A percentile compares a stretch with the other conserved stretches of the same genome.
Evolutionary conservation across 2,113 vertebrate species (phyloP).

Genomic region (Promerops cafer): DNA sequence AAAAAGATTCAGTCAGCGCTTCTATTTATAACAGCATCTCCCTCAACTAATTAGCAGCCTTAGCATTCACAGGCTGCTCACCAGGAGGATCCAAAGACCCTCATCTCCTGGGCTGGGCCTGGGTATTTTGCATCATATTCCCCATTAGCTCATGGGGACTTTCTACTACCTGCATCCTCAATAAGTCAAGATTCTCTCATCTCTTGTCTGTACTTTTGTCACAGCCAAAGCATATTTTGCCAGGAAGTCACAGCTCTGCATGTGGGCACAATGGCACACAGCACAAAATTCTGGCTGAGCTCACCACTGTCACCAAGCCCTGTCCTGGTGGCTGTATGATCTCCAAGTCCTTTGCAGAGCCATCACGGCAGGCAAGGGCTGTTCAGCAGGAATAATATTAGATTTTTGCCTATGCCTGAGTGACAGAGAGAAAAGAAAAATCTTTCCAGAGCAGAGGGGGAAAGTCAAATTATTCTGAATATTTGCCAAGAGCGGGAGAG

Average conservation of each 20-base stretch:
- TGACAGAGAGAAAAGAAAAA: not conserved
- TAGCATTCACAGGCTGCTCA: not conserved
- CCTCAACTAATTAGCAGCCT: not conserved
- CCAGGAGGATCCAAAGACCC: not conserved
- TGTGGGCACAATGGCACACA: not conserved
- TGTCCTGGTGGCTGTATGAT: not conserved
- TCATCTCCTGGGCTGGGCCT: not conserved
- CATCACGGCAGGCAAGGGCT: not conserved
- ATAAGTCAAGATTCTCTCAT: not conserved
- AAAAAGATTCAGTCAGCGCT: not conserved
- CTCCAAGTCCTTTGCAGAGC: not conserved
- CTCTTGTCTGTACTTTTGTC: not conserved
- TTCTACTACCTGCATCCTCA: not conserved
- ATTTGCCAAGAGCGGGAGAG: not conserved
- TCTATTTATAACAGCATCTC: conserved; percentile 8
- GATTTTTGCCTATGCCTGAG: not conserved
- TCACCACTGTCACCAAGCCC: not conserved
- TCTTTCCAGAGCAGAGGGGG: not conserved
- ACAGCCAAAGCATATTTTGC: not conserved
- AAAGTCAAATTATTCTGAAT: not conserved
- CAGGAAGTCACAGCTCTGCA: not conserved
- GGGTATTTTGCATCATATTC: not conserved
- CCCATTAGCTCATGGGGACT: not conserved
- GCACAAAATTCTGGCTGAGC: not conserved
- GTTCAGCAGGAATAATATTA: not conserved